A percentile compares a stretch with the other conserved stretches of the same genome.
Evolutionary conservation across 1,140 invertebrate species (phyloP).

Genomic region (Aporrectodea caliginosa): DNA sequence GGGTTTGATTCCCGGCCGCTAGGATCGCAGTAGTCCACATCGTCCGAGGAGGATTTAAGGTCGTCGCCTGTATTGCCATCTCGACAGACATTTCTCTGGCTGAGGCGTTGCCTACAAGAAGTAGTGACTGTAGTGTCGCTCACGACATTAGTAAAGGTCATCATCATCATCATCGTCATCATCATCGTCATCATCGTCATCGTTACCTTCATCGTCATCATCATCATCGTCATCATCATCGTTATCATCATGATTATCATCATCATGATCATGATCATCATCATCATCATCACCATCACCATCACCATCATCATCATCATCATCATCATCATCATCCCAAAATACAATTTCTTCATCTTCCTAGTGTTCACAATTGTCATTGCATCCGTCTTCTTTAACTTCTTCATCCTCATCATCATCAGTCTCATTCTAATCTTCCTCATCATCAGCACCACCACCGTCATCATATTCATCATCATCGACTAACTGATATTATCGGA

Average conservation of each 20-base stretch:
- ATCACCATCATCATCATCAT: slow-evolving; percentile 8
- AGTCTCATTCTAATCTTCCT: no score
- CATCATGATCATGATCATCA: not conserved
- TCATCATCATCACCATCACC: not conserved
- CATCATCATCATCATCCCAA: no score
- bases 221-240: slow-evolving; percentile 19
- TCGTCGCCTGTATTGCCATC: not conserved
- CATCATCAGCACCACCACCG: no score
- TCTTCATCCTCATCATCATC: no score
- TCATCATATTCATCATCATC: no score
- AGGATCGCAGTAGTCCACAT: not conserved
- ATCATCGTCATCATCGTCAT: not conserved
- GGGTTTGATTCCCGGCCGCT: not conserved
- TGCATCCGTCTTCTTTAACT: no score
- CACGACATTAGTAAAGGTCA: not conserved
- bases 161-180: not conserved
- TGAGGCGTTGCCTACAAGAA: not conserved
- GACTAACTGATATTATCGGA: no score
- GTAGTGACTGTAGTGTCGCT: no score
- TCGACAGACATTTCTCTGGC: not conserved
- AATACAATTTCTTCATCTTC: no score
- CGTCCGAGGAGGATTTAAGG: not conserved
- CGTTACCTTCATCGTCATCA: not conserved
- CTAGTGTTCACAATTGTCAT: no score
- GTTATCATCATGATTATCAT: not conserved